These are phyloP conservation scores for Teleogryllus oceanicus DNA, from an alignment of 2,888 invertebrate genomes.

Conservation along the genomic window DNA sequence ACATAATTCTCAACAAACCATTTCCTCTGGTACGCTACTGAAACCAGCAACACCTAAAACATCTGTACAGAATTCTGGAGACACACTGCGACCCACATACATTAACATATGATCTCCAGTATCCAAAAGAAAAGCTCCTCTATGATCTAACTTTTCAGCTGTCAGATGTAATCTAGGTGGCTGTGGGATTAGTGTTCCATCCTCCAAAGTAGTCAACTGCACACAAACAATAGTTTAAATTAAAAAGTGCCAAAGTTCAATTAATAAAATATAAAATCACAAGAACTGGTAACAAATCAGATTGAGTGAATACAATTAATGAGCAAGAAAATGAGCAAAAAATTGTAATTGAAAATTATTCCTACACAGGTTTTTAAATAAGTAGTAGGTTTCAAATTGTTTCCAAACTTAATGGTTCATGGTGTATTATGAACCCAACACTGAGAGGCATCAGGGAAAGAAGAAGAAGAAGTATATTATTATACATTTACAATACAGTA, in stretches of 20 bases:
- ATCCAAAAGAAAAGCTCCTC: conserved; percentile 89
- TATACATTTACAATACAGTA: too few species aligned
- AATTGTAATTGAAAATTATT: neutral
- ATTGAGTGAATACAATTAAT: too few species aligned
- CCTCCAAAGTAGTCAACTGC: conserved; percentile 30
- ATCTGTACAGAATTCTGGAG: conserved; percentile 69
- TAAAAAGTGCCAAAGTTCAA: conserved; percentile 33
- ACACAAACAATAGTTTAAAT: conserved; percentile 31
- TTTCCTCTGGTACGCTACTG: conserved; percentile 69
- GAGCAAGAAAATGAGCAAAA: too few species aligned
- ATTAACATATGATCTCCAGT: conserved; percentile 76
- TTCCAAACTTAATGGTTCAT: too few species aligned
- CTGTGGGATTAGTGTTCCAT: conserved; percentile 40
- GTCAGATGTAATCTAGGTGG: conserved; percentile 82
- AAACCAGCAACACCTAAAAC: conserved; percentile 74
- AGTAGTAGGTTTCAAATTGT: too few species aligned
- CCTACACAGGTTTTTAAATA: neutral
- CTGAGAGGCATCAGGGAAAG: too few species aligned
- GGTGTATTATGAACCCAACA: too few species aligned
- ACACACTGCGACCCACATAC: conserved; percentile 77
- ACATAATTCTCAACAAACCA: conserved; percentile 44
- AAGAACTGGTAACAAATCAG: neutral
- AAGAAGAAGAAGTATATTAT: too few species aligned
- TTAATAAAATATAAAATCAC: neutral
- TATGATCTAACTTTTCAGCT: conserved; percentile 65